Evolutionary conservation across 2,113 vertebrate species (phyloP).

Genomic region (Erinaceus europaeus): DNA sequence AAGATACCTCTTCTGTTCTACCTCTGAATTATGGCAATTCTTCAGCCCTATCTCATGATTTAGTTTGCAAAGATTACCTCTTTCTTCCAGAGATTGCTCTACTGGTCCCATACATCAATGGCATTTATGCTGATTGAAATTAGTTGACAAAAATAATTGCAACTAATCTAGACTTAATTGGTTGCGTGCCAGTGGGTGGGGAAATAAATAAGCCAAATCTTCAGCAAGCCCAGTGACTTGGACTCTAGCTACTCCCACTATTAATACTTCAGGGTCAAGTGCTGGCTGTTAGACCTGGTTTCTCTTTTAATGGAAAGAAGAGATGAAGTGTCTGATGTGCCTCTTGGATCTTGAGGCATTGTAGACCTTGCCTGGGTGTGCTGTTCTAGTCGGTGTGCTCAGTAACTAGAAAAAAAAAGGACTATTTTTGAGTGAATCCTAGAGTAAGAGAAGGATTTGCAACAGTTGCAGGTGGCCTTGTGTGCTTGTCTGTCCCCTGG

Average conservation of each 20-base stretch:
- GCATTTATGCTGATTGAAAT: background rate
- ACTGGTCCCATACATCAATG: background rate
- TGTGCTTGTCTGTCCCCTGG: background rate
- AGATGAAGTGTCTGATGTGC: background rate
- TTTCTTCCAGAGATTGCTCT: background rate
- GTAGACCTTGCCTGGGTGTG: background rate
- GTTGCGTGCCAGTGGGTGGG: background rate
- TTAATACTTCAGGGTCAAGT: too few relatives aligned
- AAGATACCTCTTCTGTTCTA: background rate
- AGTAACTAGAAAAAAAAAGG: background rate
- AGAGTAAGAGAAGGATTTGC: background rate
- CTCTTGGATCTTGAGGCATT: background rate
- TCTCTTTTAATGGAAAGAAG: background rate
- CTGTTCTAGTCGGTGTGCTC: background rate
- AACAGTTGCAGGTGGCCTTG: background rate
- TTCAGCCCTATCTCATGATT: background rate
- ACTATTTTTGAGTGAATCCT: background rate
- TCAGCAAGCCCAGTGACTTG: background rate
- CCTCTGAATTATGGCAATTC: background rate
- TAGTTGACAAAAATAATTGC: background rate
- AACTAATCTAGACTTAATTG: background rate
- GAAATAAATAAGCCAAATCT: background rate
- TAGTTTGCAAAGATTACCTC: background rate
- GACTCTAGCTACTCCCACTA: background rate
- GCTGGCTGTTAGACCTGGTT: background rate